A percentile compares a stretch with the other conserved stretches of the same genome.
phyloP scores from a whole-genome alignment of 1,140 invertebrate genomes.

The Oryctes rhinoceros region DNA sequence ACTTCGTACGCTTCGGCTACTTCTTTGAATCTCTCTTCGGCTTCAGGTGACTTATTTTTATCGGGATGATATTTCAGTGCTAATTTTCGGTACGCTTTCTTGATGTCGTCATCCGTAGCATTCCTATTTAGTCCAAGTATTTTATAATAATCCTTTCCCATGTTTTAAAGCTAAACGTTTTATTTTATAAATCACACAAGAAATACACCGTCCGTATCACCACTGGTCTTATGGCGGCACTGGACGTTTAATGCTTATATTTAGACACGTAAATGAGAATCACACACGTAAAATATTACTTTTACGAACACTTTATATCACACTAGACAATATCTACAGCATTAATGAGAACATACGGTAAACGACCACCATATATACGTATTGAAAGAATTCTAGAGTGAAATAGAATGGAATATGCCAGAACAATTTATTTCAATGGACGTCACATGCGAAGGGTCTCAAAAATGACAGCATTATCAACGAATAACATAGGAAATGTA shows the following conservation, averaged over 20 bases:
- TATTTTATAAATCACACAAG: slow-evolving; percentile 9
- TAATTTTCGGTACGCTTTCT: slow-evolving; percentile 97
- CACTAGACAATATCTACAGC: slow-evolving; percentile 14
- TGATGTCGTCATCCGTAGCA: slow-evolving; percentile 96
- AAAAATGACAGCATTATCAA: not conserved
- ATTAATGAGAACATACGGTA: slow-evolving; percentile 11
- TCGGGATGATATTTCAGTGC: slow-evolving; percentile 99
- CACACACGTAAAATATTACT: not conserved
- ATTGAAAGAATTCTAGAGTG: slow-evolving; percentile 21
- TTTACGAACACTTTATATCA: slow-evolving; percentile 6
- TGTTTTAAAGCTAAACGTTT: slow-evolving; percentile 60
- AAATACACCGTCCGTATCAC: not conserved
- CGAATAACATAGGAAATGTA: not conserved
- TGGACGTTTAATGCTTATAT: not conserved
- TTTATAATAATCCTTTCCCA: slow-evolving; percentile 99
- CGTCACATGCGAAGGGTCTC: not conserved
- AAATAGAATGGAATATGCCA: slow-evolving; percentile 28
- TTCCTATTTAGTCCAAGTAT: slow-evolving; percentile 87
- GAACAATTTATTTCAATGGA: not conserved
- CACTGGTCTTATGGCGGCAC: not conserved
- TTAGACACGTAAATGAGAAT: slow-evolving; percentile 14
- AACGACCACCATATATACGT: slow-evolving; percentile 35
- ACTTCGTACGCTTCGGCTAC: slow-evolving; percentile 99
- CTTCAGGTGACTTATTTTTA: slow-evolving; percentile 94
- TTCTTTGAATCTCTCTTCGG: slow-evolving; percentile 98